A percentile compares a stretch with the other conserved stretches of the same genome.
phyloP scores from a whole-genome alignment of 2,888 invertebrate genomes.

The Synanthedon myopaeformis region DNA sequence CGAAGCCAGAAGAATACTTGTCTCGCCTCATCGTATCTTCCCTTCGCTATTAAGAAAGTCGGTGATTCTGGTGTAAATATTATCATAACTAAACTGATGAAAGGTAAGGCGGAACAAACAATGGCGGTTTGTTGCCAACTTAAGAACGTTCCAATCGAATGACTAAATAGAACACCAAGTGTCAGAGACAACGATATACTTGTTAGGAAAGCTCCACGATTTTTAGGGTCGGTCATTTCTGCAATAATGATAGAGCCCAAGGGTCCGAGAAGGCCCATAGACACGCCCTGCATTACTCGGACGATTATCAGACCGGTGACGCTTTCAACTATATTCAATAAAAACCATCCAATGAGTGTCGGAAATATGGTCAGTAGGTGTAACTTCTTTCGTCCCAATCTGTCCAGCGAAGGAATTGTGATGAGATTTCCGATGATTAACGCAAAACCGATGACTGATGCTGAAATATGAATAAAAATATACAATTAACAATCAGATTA shows the following conservation, averaged over 20 bases:
- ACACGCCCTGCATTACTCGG: slow-evolving; percentile 64
- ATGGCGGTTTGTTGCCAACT: slow-evolving; percentile 71
- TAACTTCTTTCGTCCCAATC: slow-evolving; percentile 67
- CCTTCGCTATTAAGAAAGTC: slow-evolving; percentile 73
- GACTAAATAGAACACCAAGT: slow-evolving; percentile 72
- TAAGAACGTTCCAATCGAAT: slow-evolving; percentile 71
- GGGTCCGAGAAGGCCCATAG: slow-evolving; percentile 69
- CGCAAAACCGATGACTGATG: slow-evolving; percentile 72
- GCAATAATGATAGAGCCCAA: slow-evolving; percentile 68
- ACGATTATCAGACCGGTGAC: slow-evolving; percentile 56
- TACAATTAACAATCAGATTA: no score
- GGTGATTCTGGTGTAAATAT: slow-evolving; percentile 75
- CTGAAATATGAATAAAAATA: slow-evolving; percentile 39
- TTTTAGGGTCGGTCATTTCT: slow-evolving; percentile 71
- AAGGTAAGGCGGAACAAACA: slow-evolving; percentile 59
- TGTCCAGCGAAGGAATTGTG: slow-evolving; percentile 67
- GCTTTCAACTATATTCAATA: slow-evolving; percentile 57
- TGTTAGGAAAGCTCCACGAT: slow-evolving; percentile 73
- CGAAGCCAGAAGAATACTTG: slow-evolving; percentile 70
- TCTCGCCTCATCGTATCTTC: slow-evolving; percentile 65
- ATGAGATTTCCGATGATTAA: slow-evolving; percentile 71
- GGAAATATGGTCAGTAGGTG: slow-evolving; percentile 67
- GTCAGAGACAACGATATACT: slow-evolving; percentile 72
- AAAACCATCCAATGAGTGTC: slow-evolving; percentile 69
- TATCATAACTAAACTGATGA: slow-evolving; percentile 63